Evolutionary conservation across 1,140 invertebrate genomes (phyloP), one percentile per base, ranked within the genome.

Genomic region (Conus betulinus): DNA sequence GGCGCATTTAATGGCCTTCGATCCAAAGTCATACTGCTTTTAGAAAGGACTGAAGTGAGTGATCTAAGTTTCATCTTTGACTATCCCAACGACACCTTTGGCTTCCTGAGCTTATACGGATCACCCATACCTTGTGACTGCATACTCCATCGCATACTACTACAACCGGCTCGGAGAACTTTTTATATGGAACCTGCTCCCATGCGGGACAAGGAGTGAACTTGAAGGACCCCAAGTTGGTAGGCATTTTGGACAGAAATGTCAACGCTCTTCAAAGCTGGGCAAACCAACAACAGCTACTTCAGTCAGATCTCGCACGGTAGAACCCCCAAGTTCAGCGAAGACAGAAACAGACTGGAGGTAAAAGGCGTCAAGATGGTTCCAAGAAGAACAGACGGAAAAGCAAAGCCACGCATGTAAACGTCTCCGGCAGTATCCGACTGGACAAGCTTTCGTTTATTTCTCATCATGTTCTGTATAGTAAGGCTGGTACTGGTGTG

Each of bases 111-210:
- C 25, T 53, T 87, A n/a, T 87, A 87, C 74, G 85, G 74, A 53
- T 87, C 85, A 15, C 85, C 85, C 0, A 87, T n/a, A n/a, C 85
- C 85, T 23, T 87, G 85, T n/a, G 85, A 87, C 85, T 87, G 85
- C 20, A 79, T 71, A 5, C 71, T 87, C 8, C 11, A 87, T 15
- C 85, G 85, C 17, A 87, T 87, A 39, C 39, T 67, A 25, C 15
- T 53, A n/a, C n/a, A 17, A 74, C 52, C 74, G 25, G 71, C 17
- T 25, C 74, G 5, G 71, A 87, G 74, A 87, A 74, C 52, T 87
- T 78, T 55, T 39, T 87, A 17, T 87, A 87, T 60, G 85, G 85
- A 17, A 87, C 85, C 8, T 87, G 85, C 85, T 87, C 85, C 15
- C 85, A 87, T 60, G 74, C 71, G 17, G 85, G 85, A 55, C 67